These are phyloP conservation scores for Abramis brama DNA, from an alignment of 2,113 vertebrate genomes.

Conservation along the genomic window DNA sequence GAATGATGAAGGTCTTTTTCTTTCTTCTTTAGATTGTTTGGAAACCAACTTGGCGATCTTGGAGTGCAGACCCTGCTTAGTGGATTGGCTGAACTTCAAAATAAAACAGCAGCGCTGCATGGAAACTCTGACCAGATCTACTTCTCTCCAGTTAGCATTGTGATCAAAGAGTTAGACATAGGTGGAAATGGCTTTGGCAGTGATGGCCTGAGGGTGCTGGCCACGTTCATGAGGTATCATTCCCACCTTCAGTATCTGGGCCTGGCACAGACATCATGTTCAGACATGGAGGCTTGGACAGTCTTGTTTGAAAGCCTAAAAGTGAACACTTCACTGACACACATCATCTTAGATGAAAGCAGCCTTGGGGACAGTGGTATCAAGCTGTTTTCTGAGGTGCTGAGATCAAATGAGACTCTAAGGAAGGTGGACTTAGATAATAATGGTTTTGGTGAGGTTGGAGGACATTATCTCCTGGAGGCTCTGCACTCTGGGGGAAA, in stretches of 20 bases:
- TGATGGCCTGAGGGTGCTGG: conserved; percentile 72
- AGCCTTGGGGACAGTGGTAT: conserved; percentile 74
- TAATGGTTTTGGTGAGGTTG: conserved; percentile 75
- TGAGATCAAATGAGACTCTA: conserved; percentile 69
- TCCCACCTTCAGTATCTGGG: conserved; percentile 76
- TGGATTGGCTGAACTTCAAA: conserved; percentile 76
- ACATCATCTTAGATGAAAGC: conserved; percentile 79
- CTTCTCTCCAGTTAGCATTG: conserved; percentile 60
- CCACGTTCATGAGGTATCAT: conserved; percentile 73
- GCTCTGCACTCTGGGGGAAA: conserved; percentile 66
- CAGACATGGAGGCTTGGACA: conserved; percentile 72
- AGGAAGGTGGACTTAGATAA: conserved; percentile 74
- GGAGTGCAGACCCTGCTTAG: conserved; percentile 72
- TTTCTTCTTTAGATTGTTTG: conserved; percentile 75
- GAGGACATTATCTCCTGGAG: conserved; percentile 73
- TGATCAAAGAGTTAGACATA: conserved; percentile 76
- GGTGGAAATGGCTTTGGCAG: conserved; percentile 77
- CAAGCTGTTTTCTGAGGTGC: conserved; percentile 71
- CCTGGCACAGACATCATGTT: conserved; percentile 71
- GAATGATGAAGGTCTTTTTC: conserved; percentile 14
- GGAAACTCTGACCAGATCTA: conserved; percentile 37
- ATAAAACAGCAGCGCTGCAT: conserved; percentile 55
- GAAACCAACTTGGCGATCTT: conserved; percentile 77
- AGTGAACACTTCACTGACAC: conserved; percentile 66
- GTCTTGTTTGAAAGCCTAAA: conserved; percentile 76